Evolutionary conservation across 2,888 invertebrate genomes (phyloP).

Genomic region (Oligia fasciuncula): DNA sequence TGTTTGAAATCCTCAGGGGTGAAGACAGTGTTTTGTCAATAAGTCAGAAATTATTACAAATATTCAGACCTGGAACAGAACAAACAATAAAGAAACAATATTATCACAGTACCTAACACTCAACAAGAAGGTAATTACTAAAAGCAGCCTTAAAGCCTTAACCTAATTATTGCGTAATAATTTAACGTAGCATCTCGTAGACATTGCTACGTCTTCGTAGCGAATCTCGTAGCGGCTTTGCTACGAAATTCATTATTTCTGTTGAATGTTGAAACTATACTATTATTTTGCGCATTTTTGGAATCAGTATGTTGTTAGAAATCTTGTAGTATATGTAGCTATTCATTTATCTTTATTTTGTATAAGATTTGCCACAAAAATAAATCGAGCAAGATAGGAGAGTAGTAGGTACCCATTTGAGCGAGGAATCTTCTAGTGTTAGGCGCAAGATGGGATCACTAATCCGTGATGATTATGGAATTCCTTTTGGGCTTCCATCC

Average conservation of each 20-base stretch:
- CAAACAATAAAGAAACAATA: background rate
- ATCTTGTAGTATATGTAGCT: background rate
- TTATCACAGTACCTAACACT: background rate
- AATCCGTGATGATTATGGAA: background rate
- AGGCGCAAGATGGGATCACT: background rate
- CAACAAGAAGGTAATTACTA: background rate
- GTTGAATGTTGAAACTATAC: background rate
- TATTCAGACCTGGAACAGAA: background rate
- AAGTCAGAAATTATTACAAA: background rate
- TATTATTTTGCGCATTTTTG: no score
- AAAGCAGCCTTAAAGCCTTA: no score
- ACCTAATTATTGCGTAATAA: background rate
- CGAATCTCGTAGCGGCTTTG: background rate
- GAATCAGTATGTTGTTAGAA: background rate
- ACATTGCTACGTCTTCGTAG: slow-evolving; percentile 37
- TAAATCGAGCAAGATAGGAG: background rate
- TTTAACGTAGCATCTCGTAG: slow-evolving; percentile 37
- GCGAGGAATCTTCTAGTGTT: background rate
- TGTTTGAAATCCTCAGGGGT: background rate
- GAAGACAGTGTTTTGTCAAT: background rate
- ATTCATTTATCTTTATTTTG: background rate
- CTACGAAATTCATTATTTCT: background rate
- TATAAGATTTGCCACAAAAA: background rate
- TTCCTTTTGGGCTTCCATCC: background rate
- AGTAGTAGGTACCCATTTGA: no score